phyloP scores from a whole-genome alignment of 2,888 invertebrate species.

The Clunio marinus region DNA sequence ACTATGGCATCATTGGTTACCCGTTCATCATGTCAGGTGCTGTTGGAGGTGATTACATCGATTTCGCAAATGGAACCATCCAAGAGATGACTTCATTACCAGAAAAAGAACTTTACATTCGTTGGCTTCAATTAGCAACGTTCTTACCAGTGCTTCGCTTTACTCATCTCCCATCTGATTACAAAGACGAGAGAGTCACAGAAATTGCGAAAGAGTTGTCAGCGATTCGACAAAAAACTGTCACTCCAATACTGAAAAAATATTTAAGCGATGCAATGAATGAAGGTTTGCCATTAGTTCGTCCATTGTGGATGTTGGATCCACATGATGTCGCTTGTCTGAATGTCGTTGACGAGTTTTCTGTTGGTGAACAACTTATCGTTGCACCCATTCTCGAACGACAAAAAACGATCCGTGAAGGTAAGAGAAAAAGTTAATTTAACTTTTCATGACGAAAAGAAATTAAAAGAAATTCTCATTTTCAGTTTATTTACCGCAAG shows the following conservation, averaged over 20 bases:
- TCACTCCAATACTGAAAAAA: constrained; percentile 71
- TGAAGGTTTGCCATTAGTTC: constrained; percentile 75
- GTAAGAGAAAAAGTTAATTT: constrained; percentile 45
- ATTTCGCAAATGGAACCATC: constrained; percentile 52
- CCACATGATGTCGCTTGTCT: constrained; percentile 74
- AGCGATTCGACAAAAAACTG: constrained; percentile 67
- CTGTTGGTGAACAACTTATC: constrained; percentile 82
- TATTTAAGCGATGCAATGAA: constrained; percentile 74
- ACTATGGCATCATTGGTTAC: constrained; percentile 86
- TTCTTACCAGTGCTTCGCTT: constrained; percentile 91
- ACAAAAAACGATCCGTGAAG: constrained; percentile 67
- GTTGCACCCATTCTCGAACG: constrained; percentile 80
- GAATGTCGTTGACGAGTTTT: constrained; percentile 77
- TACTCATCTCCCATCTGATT: constrained; percentile 83
- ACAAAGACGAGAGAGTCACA: constrained; percentile 71
- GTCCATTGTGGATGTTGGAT: constrained; percentile 87
- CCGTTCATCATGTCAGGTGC: constrained; percentile 91
- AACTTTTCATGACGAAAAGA: no score
- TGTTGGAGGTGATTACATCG: constrained; percentile 80
- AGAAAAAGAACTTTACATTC: constrained; percentile 75
- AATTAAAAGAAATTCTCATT: no score
- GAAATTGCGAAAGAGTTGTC: constrained; percentile 74
- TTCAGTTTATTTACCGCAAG: constrained; percentile 79
- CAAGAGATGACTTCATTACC: constrained; percentile 59
- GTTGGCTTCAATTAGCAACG: constrained; percentile 87